phyloP scores from a whole-genome alignment of 2,797 vertebrate species.

The Acrossocheilus wenchowensis region DNA sequence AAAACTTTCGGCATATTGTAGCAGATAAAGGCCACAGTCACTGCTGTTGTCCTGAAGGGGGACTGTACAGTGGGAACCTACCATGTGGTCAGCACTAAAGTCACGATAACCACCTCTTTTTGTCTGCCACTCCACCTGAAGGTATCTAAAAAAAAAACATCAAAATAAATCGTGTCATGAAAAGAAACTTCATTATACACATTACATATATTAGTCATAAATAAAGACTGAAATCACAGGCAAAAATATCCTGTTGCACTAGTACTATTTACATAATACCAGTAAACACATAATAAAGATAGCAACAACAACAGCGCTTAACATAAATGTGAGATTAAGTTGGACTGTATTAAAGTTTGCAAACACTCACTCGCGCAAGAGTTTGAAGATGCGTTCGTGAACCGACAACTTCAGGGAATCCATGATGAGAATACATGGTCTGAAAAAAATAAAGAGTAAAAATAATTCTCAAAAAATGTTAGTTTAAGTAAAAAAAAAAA shows the following conservation, averaged over 20 bases:
- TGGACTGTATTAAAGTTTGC: neutral
- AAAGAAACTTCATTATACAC: neutral
- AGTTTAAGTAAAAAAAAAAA: neutral
- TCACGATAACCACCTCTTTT: slow-evolving; percentile 82
- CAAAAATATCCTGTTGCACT: neutral
- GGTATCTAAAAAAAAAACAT: slow-evolving; percentile 78
- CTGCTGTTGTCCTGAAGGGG: slow-evolving; percentile 97
- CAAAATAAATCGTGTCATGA: neutral
- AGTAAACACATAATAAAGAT: neutral
- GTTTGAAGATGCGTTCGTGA: slow-evolving; percentile 88
- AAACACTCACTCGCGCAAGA: slow-evolving; percentile 92
- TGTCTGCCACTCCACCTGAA: slow-evolving; percentile 92
- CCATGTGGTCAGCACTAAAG: slow-evolving; percentile 87
- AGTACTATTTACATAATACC: neutral
- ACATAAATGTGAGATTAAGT: neutral
- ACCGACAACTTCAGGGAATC: slow-evolving; percentile 93
- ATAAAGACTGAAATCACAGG: neutral
- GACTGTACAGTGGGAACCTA: slow-evolving; percentile 84
- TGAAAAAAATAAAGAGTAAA: slow-evolving; percentile 65
- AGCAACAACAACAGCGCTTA: neutral
- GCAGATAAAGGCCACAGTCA: slow-evolving; percentile 94
- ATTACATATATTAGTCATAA: neutral
- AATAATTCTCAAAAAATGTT: neutral
- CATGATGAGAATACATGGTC: slow-evolving; percentile 95
- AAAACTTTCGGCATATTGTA: slow-evolving; percentile 95